Evolutionary conservation across 2,888 invertebrate species (phyloP).

Genomic region (Cylloceria caligata): DNA sequence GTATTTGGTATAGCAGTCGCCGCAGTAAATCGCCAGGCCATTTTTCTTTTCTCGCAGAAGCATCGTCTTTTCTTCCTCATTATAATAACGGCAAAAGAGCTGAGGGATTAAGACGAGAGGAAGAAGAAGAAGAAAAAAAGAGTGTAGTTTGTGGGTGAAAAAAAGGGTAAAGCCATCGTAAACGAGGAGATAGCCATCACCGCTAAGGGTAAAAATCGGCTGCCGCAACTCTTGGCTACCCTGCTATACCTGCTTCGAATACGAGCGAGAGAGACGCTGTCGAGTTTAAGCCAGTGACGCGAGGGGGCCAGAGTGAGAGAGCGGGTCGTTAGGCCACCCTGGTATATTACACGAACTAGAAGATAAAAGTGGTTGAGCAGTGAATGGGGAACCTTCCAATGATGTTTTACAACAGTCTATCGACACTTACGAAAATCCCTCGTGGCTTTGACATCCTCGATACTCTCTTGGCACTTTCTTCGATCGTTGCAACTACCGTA

Average conservation of each 20-base stretch:
- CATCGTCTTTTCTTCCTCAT: constrained; percentile 8
- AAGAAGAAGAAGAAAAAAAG: constrained; percentile 10
- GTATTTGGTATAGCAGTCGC: not conserved
- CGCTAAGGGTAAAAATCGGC: constrained; percentile 67
- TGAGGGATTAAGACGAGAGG: constrained; percentile 44
- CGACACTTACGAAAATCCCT: constrained; percentile 69
- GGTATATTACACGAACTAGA: constrained; percentile 71
- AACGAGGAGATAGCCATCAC: constrained; percentile 47
- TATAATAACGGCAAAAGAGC: constrained; percentile 48
- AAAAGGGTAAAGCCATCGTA: constrained; percentile 56
- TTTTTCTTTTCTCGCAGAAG: not conserved
- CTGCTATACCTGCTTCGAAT: constrained; percentile 69
- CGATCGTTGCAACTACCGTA: constrained; percentile 61
- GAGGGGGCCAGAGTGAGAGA: not conserved
- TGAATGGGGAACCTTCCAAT: constrained; percentile 60
- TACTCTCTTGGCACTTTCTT: constrained; percentile 45
- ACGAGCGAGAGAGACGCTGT: constrained; percentile 36
- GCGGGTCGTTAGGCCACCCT: constrained; percentile 43
- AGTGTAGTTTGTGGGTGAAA: constrained; percentile 39
- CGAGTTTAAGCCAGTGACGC: constrained; percentile 15
- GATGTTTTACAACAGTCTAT: constrained; percentile 80
- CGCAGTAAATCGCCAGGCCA: not conserved
- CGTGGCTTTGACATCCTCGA: constrained; percentile 72
- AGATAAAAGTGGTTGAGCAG: constrained; percentile 75
- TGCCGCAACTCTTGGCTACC: constrained; percentile 72